Conservation (phyloP, 2,888 invertebrate genomes). For the Melinaea menophilus region DNA sequence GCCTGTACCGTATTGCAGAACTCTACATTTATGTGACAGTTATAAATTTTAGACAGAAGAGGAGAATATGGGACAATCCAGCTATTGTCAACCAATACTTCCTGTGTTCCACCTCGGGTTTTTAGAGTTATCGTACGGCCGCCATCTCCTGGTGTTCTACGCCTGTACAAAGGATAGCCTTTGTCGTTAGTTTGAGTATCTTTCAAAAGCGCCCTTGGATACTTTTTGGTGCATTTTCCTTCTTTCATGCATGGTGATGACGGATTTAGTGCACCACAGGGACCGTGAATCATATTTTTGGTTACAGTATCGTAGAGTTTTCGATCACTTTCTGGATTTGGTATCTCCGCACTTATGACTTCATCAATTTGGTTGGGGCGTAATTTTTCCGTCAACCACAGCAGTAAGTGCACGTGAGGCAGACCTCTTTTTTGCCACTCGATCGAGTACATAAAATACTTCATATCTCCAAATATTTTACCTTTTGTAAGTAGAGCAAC, state of each 20-base stretch:
- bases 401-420: slow-evolving; percentile 31
- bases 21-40: slow-evolving; percentile 32
- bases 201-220: slow-evolving; percentile 32
- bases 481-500: slow-evolving; percentile 22
- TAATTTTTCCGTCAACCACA: slow-evolving; percentile 33
- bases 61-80: slow-evolving; percentile 30
- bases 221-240: slow-evolving; percentile 35
- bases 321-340: slow-evolving; percentile 28
- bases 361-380: slow-evolving; percentile 33
- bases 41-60: slow-evolving; percentile 13
- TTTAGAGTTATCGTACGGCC: slow-evolving; percentile 32
- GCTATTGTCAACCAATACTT: slow-evolving; percentile 21
- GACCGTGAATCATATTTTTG: slow-evolving; percentile 38
- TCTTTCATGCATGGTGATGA: slow-evolving; percentile 35
- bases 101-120: slow-evolving; percentile 17
- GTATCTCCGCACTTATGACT: too few relatives aligned
- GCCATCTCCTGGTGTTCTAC: slow-evolving; percentile 34
- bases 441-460: slow-evolving; percentile 27
- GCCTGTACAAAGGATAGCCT: slow-evolving; percentile 39
- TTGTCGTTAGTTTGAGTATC: slow-evolving; percentile 35
- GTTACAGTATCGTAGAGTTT: slow-evolving; percentile 30
- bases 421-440: slow-evolving; percentile 37
- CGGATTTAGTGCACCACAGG: slow-evolving; percentile 31
- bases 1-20: slow-evolving; percentile 11
- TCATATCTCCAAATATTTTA: slow-evolving; percentile 19